Conservation (phyloP, 64 coral and sea anemone species). For the Porites lutea region DNA sequence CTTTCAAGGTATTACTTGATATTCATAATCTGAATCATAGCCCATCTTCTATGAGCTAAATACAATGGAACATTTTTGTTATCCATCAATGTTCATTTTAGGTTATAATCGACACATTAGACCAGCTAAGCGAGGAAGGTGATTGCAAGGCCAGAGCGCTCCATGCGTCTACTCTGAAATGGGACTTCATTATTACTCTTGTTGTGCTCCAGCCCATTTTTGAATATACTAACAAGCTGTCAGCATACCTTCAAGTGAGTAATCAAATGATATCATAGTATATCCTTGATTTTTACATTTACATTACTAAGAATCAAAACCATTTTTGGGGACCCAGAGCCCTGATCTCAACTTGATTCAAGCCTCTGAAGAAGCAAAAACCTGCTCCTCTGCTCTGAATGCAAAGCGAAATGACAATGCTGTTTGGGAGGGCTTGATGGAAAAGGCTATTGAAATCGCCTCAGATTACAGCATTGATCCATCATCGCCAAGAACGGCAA, state of each 20-base stretch:
- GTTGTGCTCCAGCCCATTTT: constrained; percentile 64
- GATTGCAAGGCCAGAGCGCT: constrained; percentile 64
- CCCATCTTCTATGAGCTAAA: constrained; percentile 51
- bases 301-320: constrained; percentile 57
- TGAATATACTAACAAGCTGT: constrained; percentile 63
- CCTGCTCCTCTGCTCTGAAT: constrained; percentile 57
- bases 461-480: constrained; percentile 51
- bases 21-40: constrained; percentile 59
- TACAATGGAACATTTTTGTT: constrained; percentile 64
- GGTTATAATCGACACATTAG: constrained; percentile 38
- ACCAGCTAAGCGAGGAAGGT: constrained; percentile 63
- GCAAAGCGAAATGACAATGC: constrained; percentile 53
- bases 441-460: constrained; percentile 58
- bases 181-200: constrained; percentile 67
- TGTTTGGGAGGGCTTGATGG: constrained; percentile 68
- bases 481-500: constrained; percentile 32
- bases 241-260: constrained; percentile 60
- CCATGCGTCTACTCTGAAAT: constrained; percentile 67
- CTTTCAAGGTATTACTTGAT: constrained; percentile 51
- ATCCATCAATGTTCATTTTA: neutral
- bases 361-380: constrained; percentile 72
- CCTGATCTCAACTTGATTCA: constrained; percentile 37
- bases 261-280: constrained; percentile 8
- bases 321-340: constrained; percentile 58
- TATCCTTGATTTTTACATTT: constrained; percentile 58